These are phyloP conservation scores for Cantharis lateralis DNA, from an alignment of 2,888 invertebrate species.

Conservation along the genomic window DNA sequence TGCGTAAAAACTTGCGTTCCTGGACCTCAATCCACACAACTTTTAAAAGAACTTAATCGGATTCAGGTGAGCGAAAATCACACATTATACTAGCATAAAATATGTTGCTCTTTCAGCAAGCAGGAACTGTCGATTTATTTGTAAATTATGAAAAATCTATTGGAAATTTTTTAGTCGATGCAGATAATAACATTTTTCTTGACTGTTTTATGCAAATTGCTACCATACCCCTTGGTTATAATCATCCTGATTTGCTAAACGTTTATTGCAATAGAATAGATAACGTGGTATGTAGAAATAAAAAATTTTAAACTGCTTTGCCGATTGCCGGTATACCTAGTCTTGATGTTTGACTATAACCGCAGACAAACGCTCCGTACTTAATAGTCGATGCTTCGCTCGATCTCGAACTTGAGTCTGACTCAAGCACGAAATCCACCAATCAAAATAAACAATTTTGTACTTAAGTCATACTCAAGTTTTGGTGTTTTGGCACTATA, in stretches of 20 bases:
- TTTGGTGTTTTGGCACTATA: no score
- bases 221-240: conserved; percentile 88
- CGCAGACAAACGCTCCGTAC: no score
- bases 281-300: neutral
- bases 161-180: conserved; percentile 95
- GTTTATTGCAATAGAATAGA: conserved; percentile 65
- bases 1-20: conserved; percentile 68
- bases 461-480: no score
- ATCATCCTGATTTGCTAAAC: conserved; percentile 84
- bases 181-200: conserved; percentile 86
- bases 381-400: no score
- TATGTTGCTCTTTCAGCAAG: conserved; percentile 66
- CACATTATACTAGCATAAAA: neutral
- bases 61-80: conserved; percentile 62
- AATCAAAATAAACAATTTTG: no score
- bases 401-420: no score
- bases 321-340: no score
- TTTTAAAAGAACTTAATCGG: conserved; percentile 63
- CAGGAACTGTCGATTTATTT: conserved; percentile 82
- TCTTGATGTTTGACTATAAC: no score
- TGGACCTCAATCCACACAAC: conserved; percentile 69
- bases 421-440: no score
- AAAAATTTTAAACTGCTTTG: neutral
- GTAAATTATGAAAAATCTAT: conserved; percentile 89
- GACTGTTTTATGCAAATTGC: conserved; percentile 96